Percentiles rank a stretch among this genome's conserved stretches.
phyloP scores from a whole-genome alignment of 2,797 vertebrate species.

The Chaenodraco wilsoni region DNA sequence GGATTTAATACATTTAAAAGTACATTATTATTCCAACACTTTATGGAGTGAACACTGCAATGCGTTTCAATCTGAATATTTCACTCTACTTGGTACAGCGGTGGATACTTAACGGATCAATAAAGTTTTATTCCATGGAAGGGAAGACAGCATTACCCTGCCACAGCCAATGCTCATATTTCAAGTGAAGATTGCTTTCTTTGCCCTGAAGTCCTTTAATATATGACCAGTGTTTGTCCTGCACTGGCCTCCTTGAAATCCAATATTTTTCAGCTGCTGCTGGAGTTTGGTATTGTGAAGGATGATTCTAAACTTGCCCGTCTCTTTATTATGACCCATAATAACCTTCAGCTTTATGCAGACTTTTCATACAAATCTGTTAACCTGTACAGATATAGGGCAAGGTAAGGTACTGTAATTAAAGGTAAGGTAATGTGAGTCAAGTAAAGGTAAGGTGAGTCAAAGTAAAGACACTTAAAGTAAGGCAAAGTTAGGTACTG shows the following conservation, averaged over 20 bases:
- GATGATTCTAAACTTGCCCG: slow-evolving; percentile 11
- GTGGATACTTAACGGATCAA: slow-evolving; percentile 24
- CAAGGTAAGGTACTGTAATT: neutral
- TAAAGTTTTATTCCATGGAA: slow-evolving; percentile 11
- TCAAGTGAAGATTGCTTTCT: slow-evolving; percentile 50
- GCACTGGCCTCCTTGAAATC: slow-evolving; percentile 35
- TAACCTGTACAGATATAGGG: neutral
- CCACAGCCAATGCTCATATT: slow-evolving; percentile 21
- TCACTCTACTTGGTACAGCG: neutral
- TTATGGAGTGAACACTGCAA: neutral
- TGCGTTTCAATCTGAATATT: neutral
- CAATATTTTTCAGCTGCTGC: slow-evolving; percentile 52
- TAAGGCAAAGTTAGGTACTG: neutral
- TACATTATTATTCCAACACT: neutral
- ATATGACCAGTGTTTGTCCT: slow-evolving; percentile 51
- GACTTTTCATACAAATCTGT: slow-evolving; percentile 4
- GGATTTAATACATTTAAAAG: too few species aligned
- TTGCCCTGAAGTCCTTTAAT: slow-evolving; percentile 43
- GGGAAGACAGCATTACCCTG: neutral
- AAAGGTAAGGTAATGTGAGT: neutral
- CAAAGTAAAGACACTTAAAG: neutral
- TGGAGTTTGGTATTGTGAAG: slow-evolving; percentile 9
- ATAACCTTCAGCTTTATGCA: slow-evolving; percentile 15
- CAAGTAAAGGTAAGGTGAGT: neutral
- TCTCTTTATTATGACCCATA: slow-evolving; percentile 25